phyloP scores from a whole-genome alignment of 2,888 invertebrate species.

The Lasioglossum figueresi region DNA sequence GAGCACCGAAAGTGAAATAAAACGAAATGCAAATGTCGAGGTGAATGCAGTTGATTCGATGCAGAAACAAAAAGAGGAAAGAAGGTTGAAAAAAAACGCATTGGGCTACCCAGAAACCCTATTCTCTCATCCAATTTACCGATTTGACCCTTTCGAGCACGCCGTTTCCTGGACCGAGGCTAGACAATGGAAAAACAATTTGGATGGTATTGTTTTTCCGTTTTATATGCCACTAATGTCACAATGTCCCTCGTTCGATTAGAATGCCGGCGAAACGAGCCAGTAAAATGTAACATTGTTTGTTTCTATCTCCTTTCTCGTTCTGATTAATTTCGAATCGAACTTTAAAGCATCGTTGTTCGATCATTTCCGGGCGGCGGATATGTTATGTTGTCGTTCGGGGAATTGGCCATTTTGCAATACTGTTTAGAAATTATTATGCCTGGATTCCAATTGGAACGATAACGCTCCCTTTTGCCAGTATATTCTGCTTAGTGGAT shows the following conservation, averaged over 20 bases:
- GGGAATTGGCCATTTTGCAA: too few relatives aligned
- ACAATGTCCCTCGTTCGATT: slow-evolving; percentile 14
- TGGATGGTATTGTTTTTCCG: slow-evolving; percentile 6
- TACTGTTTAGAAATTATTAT: slow-evolving; percentile 8
- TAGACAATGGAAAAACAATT: slow-evolving; percentile 30
- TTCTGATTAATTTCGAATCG: not conserved
- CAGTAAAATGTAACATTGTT: not conserved
- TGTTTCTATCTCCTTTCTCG: not conserved
- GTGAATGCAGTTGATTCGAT: slow-evolving; percentile 21
- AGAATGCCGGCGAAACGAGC: not conserved
- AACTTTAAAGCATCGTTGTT: not conserved
- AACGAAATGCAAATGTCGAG: slow-evolving; percentile 26
- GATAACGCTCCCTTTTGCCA: not conserved
- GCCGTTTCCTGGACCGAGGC: not conserved
- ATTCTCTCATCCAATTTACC: slow-evolving; percentile 22
- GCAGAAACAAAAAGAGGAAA: not conserved
- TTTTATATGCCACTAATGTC: slow-evolving; percentile 19
- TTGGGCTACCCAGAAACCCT: not conserved
- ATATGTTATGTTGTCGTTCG: not conserved
- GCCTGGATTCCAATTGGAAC: not conserved
- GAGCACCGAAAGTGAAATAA: slow-evolving; percentile 24
- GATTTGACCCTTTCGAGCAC: slow-evolving; percentile 21
- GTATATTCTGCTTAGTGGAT: slow-evolving; percentile 15
- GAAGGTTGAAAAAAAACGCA: not conserved
- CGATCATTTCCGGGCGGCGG: not conserved